These are phyloP conservation scores for Standfussiana lucernea DNA, from an alignment of 2,888 invertebrate genomes.

Conservation along the genomic window DNA sequence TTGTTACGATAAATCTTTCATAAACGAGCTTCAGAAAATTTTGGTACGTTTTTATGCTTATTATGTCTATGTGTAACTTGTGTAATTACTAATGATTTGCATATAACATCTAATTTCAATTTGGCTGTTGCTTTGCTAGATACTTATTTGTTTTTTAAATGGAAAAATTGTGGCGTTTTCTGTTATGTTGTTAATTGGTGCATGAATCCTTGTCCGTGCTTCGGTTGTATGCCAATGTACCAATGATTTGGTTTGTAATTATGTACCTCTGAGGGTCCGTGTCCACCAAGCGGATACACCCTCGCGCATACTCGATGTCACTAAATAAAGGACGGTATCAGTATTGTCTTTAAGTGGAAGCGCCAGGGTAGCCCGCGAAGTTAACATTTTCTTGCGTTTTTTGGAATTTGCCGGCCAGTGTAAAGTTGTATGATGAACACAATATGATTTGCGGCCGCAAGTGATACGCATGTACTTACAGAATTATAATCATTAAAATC, in stretches of 20 bases:
- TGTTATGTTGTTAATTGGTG: slow-evolving; percentile 22
- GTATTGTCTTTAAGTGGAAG: not conserved
- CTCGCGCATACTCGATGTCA: not conserved
- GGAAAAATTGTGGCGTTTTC: slow-evolving; percentile 1
- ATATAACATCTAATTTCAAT: slow-evolving; percentile 4
- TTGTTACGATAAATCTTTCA: not conserved
- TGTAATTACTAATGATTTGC: slow-evolving; percentile 29
- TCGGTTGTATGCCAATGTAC: slow-evolving; percentile 39
- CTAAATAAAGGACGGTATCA: not conserved
- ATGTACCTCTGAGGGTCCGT: slow-evolving; percentile 8
- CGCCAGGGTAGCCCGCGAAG: no score
- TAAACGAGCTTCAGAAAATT: not conserved
- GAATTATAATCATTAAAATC: no score
- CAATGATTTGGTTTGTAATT: slow-evolving; percentile 13
- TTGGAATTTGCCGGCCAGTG: no score
- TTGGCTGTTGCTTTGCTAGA: not conserved
- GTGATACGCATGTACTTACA: no score
- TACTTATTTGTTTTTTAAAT: not conserved
- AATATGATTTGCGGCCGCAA: no score
- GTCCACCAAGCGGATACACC: not conserved
- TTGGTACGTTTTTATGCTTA: slow-evolving; percentile 42
- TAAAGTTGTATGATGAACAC: no score
- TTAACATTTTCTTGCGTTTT: no score
- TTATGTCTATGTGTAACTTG: not conserved
- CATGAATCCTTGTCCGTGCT: slow-evolving; percentile 44